Evolutionary conservation across 2,113 vertebrate species (phyloP).

Genomic region (Holacanthus passer): DNA sequence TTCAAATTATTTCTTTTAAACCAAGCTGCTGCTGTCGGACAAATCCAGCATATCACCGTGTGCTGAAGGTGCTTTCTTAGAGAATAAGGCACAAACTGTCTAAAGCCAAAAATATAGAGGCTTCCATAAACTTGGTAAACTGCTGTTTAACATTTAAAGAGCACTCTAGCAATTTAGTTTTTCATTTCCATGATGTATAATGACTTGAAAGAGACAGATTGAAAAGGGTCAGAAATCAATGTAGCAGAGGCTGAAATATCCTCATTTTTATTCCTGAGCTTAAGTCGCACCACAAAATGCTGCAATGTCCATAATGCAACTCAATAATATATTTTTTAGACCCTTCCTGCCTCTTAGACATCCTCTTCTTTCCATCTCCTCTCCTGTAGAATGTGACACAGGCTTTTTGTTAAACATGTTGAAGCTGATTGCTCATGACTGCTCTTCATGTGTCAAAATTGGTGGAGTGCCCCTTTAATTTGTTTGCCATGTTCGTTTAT

Average conservation of each 20-base stretch:
- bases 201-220: neutral
- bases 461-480: slow-evolving; percentile 32
- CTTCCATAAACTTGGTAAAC: neutral
- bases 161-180: slow-evolving; percentile 10
- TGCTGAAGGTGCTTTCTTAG: neutral
- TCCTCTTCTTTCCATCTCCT: neutral
- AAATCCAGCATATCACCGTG: neutral
- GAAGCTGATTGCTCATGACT: neutral
- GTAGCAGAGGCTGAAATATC: neutral
- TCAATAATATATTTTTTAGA: neutral
- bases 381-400: neutral
- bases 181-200: neutral
- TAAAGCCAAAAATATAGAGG: neutral
- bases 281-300: neutral
- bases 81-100: slow-evolving; percentile 6
- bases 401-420: neutral
- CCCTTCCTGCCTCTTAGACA: neutral
- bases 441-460: neutral
- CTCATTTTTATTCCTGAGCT: neutral
- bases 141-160: slow-evolving; percentile 13
- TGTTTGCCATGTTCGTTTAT: neutral
- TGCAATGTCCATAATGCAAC: neutral
- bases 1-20: slow-evolving; percentile 8
- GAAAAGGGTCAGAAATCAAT: neutral
- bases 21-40: neutral